Conservation (phyloP, 2,888 invertebrate genomes). For the Netelia melanura region DNA sequence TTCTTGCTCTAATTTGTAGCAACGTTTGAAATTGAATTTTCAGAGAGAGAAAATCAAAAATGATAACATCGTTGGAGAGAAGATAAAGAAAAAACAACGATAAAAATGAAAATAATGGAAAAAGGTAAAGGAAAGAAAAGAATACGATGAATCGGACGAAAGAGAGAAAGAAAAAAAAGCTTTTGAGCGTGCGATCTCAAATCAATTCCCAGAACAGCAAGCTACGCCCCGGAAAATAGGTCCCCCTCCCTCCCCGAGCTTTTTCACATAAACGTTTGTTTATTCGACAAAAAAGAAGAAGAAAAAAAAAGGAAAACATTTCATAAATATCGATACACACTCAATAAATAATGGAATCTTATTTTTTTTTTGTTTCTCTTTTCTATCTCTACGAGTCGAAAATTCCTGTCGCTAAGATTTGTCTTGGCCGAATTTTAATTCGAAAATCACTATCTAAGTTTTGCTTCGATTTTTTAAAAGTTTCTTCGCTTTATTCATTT, state of each 20-base stretch:
- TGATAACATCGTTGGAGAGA: background rate
- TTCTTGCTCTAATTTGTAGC: background rate
- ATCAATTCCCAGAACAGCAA: slow-evolving; percentile 77
- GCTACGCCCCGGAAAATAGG: slow-evolving; percentile 67
- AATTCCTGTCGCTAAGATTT: slow-evolving; percentile 76
- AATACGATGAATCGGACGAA: background rate
- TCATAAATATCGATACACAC: slow-evolving; percentile 83
- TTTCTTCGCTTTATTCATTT: background rate
- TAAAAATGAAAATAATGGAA: background rate
- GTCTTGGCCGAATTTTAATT: slow-evolving; percentile 76
- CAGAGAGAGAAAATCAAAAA: background rate
- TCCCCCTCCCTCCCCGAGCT: slow-evolving; percentile 74
- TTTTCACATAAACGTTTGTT: slow-evolving; percentile 82
- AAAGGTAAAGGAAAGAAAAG: background rate
- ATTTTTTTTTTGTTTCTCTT: slow-evolving; percentile 53
- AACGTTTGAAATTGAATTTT: background rate
- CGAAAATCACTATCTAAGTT: slow-evolving; percentile 22
- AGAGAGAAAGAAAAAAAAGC: slow-evolving; percentile 20
- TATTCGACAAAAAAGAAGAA: slow-evolving; percentile 74
- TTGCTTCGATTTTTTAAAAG: background rate
- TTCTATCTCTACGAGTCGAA: slow-evolving; percentile 80
- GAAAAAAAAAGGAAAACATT: slow-evolving; percentile 73
- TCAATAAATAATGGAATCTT: slow-evolving; percentile 83
- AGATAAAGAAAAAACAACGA: background rate
- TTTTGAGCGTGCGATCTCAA: slow-evolving; percentile 54